A percentile compares a stretch with the other conserved stretches of the same genome.
These are phyloP conservation scores for Dromiciops gliroides DNA, from an alignment of 2,113 vertebrate species.

Conservation along the genomic window DNA sequence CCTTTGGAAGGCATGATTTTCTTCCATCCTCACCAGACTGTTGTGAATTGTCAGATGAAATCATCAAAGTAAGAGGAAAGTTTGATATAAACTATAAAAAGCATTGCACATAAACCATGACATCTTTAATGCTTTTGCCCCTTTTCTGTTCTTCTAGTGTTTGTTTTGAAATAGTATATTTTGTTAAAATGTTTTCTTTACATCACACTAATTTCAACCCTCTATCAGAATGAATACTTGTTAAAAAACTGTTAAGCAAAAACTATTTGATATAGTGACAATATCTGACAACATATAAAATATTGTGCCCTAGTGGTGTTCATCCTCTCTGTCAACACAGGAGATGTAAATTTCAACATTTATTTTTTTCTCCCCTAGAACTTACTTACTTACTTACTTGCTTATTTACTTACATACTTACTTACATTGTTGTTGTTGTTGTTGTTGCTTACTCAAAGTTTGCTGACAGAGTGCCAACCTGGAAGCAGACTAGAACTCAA, in stretches of 20 bases:
- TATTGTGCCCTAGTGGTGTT: not conserved
- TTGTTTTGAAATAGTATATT: not conserved
- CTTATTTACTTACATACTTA: too few relatives aligned
- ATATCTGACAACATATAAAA: too few relatives aligned
- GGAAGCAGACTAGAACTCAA: not conserved
- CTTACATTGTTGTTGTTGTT: too few relatives aligned
- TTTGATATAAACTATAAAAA: not conserved
- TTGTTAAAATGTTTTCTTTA: not conserved
- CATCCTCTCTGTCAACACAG: not conserved
- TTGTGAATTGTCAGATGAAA: not conserved
- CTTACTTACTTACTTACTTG: too few relatives aligned
- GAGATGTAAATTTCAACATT: not conserved
- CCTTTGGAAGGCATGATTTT: not conserved
- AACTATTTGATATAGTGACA: not conserved
- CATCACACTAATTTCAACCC: not conserved
- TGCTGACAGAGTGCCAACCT: not conserved
- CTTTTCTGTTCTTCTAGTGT: not conserved
- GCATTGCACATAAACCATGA: not conserved
- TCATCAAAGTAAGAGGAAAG: not conserved
- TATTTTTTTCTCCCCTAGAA: not conserved
- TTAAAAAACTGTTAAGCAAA: not conserved
- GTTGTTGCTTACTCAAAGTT: not conserved
- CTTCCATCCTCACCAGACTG: not conserved
- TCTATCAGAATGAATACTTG: not conserved
- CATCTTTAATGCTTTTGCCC: not conserved